Evolutionary conservation across 2,113 vertebrate genomes (phyloP).

Genomic region (Nibea albiflora): DNA sequence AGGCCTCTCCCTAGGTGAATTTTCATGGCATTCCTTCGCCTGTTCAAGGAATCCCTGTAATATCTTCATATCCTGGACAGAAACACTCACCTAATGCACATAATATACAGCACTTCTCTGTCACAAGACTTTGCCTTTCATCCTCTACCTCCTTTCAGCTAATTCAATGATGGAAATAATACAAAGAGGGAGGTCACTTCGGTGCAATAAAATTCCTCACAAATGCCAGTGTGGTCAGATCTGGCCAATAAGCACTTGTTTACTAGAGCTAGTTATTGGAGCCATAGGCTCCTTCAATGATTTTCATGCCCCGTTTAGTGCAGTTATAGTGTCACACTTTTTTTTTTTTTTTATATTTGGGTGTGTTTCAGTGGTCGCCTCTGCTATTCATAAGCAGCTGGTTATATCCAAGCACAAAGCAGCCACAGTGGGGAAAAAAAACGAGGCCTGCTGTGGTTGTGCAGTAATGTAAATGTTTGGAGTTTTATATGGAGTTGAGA

Average conservation of each 20-base stretch:
- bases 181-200: slow-evolving; percentile 52
- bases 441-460: slow-evolving; percentile 72
- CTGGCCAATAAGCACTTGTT: slow-evolving; percentile 50
- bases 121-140: slow-evolving; percentile 58
- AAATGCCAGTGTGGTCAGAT: slow-evolving; percentile 38
- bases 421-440: slow-evolving; percentile 72
- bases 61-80: slow-evolving; percentile 75
- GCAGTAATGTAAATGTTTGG: slow-evolving; percentile 84
- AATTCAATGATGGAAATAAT: slow-evolving; percentile 58
- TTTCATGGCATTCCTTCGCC: slow-evolving; percentile 58
- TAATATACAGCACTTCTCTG: slow-evolving; percentile 32
- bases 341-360: slow-evolving; percentile 64
- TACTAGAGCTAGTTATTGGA: slow-evolving; percentile 55
- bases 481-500: slow-evolving; percentile 81
- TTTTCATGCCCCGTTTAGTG: slow-evolving; percentile 54
- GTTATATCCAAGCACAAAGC: slow-evolving; percentile 75
- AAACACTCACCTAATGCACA: slow-evolving; percentile 51
- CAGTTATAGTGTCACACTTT: slow-evolving; percentile 53
- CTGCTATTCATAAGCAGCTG: slow-evolving; percentile 80
- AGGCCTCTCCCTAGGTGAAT: slow-evolving; percentile 55
- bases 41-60: slow-evolving; percentile 64
- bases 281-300: slow-evolving; percentile 43
- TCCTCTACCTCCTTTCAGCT: slow-evolving; percentile 44
- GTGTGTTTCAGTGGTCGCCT: slow-evolving; percentile 79
- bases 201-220: slow-evolving; percentile 42